These are phyloP conservation scores for Crepidodera aurea DNA, from an alignment of 2,888 invertebrate genomes.

Conservation along the genomic window DNA sequence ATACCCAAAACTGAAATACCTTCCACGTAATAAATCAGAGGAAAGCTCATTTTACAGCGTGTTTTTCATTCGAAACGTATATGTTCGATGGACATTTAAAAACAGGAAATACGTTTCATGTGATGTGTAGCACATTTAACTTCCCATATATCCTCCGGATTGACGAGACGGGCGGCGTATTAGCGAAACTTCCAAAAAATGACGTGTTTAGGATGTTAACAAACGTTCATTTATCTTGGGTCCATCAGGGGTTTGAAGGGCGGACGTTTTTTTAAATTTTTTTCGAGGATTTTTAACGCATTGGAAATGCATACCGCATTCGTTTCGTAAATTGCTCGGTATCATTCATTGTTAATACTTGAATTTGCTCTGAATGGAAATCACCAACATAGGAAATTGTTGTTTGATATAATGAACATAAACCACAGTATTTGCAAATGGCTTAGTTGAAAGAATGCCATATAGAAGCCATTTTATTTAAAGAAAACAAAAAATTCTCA, in stretches of 20 bases:
- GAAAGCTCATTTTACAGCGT: constrained; percentile 43
- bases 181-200: constrained; percentile 21
- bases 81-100: constrained; percentile 48
- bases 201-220: constrained; percentile 14
- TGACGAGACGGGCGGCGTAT: constrained; percentile 10
- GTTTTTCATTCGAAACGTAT: constrained; percentile 42
- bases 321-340: no score
- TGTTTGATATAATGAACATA: no score
- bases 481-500: no score
- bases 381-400: no score
- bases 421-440: no score
- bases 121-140: constrained; percentile 46
- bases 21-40: constrained; percentile 41
- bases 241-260: constrained; percentile 6
- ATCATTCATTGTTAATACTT: no score
- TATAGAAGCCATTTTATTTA: no score
- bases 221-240: constrained; percentile 8
- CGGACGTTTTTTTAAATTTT: not conserved
- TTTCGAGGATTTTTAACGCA: not conserved
- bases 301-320: no score
- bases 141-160: constrained; percentile 30
- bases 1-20: constrained; percentile 24
- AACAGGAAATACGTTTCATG: constrained; percentile 50
- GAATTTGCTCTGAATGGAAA: no score
- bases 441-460: no score